These are phyloP conservation scores for Cinclus mexicanus DNA, from an alignment of 2,113 vertebrate genomes.

Conservation along the genomic window DNA sequence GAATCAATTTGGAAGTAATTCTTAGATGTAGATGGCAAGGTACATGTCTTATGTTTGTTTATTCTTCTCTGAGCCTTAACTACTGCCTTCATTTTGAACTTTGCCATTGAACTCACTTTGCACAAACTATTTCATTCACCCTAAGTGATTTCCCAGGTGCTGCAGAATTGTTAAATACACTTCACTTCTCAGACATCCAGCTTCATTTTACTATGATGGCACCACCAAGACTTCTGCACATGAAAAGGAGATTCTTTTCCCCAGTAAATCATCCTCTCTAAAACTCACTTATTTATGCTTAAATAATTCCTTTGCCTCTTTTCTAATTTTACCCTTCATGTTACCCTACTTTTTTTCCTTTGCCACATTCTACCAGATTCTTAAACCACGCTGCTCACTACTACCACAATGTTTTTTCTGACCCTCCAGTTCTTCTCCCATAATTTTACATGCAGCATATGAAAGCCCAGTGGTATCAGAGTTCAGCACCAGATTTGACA, in stretches of 20 bases:
- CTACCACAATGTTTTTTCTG: background rate
- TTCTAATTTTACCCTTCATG: background rate
- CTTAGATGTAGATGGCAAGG: background rate
- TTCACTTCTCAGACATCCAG: background rate
- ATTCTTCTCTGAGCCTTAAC: background rate
- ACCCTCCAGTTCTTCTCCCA: background rate
- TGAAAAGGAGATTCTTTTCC: background rate
- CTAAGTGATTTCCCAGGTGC: background rate
- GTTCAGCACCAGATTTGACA: background rate
- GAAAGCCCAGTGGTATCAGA: background rate
- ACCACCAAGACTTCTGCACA: background rate
- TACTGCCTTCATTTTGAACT: background rate
- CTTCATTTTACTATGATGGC: background rate
- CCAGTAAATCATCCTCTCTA: background rate
- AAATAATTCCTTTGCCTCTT: background rate
- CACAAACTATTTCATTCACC: background rate
- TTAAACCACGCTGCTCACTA: background rate
- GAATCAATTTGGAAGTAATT: background rate
- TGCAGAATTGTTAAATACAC: background rate
- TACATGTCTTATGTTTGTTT: background rate
- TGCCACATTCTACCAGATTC: background rate
- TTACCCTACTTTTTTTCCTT: background rate
- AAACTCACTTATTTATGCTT: background rate
- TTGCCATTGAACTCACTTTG: background rate
- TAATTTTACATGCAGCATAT: background rate